phyloP scores from a whole-genome alignment of 2,113 vertebrate species.

The Dicerorhinus sumatrensis region DNA sequence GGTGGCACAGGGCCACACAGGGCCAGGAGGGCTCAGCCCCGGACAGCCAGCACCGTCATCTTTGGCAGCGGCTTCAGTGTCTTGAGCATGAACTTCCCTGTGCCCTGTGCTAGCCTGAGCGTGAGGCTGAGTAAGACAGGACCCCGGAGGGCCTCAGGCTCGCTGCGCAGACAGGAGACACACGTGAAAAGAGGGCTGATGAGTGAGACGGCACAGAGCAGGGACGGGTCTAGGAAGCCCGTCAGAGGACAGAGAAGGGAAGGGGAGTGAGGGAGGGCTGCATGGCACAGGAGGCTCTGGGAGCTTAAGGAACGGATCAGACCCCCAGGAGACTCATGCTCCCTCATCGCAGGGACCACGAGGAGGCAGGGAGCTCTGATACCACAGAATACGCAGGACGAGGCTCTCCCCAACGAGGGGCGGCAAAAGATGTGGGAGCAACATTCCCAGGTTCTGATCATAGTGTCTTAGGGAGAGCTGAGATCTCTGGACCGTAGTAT shows the following conservation, averaged over 20 bases:
- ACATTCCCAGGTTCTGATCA: background rate
- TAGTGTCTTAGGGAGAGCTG: background rate
- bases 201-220: background rate
- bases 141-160: background rate
- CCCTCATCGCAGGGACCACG: background rate
- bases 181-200: background rate
- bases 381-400: background rate
- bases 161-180: background rate
- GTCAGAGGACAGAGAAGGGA: background rate
- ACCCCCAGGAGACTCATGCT: background rate
- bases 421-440: background rate
- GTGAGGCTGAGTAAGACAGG: background rate
- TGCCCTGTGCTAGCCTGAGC: background rate
- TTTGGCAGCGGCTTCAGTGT: background rate
- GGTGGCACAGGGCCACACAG: background rate
- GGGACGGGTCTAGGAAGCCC: background rate
- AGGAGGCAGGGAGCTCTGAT: background rate
- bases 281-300: background rate
- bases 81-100: fast-evolving
- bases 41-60: background rate
- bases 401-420: background rate
- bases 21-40: background rate
- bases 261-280: background rate
- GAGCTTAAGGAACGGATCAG: background rate
- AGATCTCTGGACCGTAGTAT: background rate